phyloP scores from a whole-genome alignment of 2,797 vertebrate species.

The Melanotaenia trifasciata region DNA sequence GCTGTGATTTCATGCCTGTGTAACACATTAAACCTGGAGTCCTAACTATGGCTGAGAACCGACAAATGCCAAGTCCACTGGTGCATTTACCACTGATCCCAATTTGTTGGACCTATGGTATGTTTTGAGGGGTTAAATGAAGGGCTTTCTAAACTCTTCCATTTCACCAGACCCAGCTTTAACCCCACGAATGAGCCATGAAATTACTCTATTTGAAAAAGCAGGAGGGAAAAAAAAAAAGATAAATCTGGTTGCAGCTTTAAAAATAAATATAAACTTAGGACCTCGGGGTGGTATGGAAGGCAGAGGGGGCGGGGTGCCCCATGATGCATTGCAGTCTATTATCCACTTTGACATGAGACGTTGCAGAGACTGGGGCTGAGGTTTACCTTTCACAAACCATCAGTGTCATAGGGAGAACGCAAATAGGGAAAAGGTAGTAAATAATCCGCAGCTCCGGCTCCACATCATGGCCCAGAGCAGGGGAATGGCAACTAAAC shows the following conservation, averaged over 20 bases:
- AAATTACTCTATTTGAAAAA: slow-evolving; percentile 78
- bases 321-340: slow-evolving; percentile 70
- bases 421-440: slow-evolving; percentile 35
- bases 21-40: slow-evolving; percentile 54
- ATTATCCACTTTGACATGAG: slow-evolving; percentile 71
- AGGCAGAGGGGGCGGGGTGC: slow-evolving; percentile 11
- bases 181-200: slow-evolving; percentile 78
- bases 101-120: slow-evolving; percentile 53
- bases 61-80: slow-evolving; percentile 32
- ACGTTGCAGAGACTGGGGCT: slow-evolving; percentile 52
- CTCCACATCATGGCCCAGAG: slow-evolving; percentile 41
- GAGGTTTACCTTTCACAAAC: slow-evolving; percentile 68
- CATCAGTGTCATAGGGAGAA: slow-evolving; percentile 59
- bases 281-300: slow-evolving; percentile 20
- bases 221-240: neutral
- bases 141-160: slow-evolving; percentile 56
- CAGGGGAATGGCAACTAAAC: slow-evolving; percentile 37
- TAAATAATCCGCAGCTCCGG: slow-evolving; percentile 49
- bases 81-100: slow-evolving; percentile 46
- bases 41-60: slow-evolving; percentile 56
- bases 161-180: slow-evolving; percentile 54
- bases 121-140: slow-evolving; percentile 34
- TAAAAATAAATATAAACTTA: slow-evolving; percentile 71
- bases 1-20: slow-evolving; percentile 66
- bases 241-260: slow-evolving; percentile 57